A percentile compares a stretch with the other conserved stretches of the same genome.
Evolutionary conservation across 1,140 invertebrate genomes (phyloP).

Genomic region (Brachionus paranguensis): DNA sequence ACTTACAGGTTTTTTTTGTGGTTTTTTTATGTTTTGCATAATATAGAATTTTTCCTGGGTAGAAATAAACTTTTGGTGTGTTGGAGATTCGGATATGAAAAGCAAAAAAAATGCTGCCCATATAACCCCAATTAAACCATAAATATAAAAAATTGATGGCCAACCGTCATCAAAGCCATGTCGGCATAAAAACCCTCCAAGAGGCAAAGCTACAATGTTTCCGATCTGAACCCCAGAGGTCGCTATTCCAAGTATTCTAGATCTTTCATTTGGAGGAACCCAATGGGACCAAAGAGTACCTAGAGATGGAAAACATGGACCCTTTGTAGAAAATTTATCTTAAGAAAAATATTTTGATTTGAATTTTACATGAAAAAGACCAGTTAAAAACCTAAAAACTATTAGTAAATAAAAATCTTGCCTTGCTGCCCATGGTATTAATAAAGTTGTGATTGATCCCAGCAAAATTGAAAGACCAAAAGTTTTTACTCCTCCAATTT

Average conservation of each 20-base stretch:
- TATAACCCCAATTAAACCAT: constrained; percentile 61
- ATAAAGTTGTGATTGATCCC: neutral
- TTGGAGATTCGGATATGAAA: constrained; percentile 76
- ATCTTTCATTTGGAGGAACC: constrained; percentile 49
- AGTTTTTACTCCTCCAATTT: constrained; percentile 52
- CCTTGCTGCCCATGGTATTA: neutral
- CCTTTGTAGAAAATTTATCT: constrained; percentile 33
- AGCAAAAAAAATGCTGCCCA: constrained; percentile 80
- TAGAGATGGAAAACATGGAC: constrained; percentile 45
- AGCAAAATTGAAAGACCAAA: constrained; percentile 43
- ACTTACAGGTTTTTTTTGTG: neutral
- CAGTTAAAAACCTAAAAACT: constrained; percentile 19
- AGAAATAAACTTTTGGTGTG: constrained; percentile 75
- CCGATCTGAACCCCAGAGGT: constrained; percentile 44
- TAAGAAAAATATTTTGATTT: neutral
- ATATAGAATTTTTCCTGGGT: constrained; percentile 74
- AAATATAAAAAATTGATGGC: constrained; percentile 29
- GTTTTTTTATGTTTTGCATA: neutral
- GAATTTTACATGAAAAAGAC: constrained; percentile 6
- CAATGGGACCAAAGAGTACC: constrained; percentile 47
- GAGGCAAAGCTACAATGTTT: constrained; percentile 16
- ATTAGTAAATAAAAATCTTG: neutral
- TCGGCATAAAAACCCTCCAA: constrained; percentile 7
- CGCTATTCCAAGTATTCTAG: constrained; percentile 46
- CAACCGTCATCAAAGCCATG: constrained; percentile 23